A percentile compares a stretch with the other conserved stretches of the same genome.
Evolutionary conservation across 1,140 invertebrate species (phyloP).

Genomic region (Hypothenemus hampei): DNA sequence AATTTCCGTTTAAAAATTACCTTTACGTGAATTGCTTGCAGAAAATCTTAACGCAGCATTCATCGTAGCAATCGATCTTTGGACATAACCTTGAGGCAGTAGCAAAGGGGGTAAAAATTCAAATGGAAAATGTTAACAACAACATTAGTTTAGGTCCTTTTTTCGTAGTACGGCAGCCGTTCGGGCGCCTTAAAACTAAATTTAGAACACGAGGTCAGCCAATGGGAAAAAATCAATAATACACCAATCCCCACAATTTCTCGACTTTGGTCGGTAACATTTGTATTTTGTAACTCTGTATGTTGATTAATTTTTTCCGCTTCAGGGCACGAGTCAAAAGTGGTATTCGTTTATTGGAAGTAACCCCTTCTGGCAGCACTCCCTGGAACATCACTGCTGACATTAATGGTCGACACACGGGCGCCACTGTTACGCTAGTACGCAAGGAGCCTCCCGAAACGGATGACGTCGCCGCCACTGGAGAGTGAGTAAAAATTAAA

Average conservation of each 20-base stretch:
- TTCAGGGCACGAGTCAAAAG: conserved; percentile 79
- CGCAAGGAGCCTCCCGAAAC: conserved; percentile 55
- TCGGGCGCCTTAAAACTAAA: conserved; percentile 1
- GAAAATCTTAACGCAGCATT: too few relatives aligned
- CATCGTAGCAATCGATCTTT: too few relatives aligned
- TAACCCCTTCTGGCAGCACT: conserved; percentile 61
- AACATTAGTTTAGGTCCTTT: too few relatives aligned
- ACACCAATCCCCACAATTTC: too few relatives aligned
- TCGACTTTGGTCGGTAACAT: too few relatives aligned
- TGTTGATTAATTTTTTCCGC: conserved; percentile 31
- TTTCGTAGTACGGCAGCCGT: too few relatives aligned
- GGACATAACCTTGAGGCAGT: too few relatives aligned
- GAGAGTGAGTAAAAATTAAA: conserved; percentile 42
- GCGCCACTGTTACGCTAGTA: conserved; percentile 79
- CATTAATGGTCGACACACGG: conserved; percentile 74
- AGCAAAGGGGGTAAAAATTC: too few relatives aligned
- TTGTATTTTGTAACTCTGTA: too few relatives aligned
- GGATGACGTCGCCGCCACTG: conserved; percentile 25
- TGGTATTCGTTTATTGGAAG: conserved; percentile 75
- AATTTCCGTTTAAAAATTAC: too few relatives aligned
- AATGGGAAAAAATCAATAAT: conserved; percentile 3
- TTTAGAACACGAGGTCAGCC: not conserved
- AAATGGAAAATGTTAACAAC: too few relatives aligned
- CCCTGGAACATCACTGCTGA: conserved; percentile 84
- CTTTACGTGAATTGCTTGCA: too few relatives aligned